Conservation (phyloP, 53 echinoderm and acorn worm genomes). For the Zoroaster sp. region DNA sequence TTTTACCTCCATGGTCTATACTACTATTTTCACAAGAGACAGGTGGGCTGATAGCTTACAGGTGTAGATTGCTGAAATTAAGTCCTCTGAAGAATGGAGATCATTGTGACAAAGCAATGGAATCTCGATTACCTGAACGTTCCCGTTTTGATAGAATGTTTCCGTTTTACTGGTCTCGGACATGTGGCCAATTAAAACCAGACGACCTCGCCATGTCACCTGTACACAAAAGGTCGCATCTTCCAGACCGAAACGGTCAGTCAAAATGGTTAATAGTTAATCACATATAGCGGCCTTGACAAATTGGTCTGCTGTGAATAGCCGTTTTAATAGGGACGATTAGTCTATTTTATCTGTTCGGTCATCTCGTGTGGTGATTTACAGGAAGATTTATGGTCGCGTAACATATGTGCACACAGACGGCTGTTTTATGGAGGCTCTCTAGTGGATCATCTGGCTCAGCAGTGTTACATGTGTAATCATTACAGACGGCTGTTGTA, state of each 20-base stretch:
- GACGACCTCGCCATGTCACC: background rate
- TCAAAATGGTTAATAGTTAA: background rate
- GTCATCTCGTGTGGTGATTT: background rate
- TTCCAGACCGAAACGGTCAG: background rate
- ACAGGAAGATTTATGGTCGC: background rate
- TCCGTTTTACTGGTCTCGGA: background rate
- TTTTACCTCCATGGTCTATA: no score
- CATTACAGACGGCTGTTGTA: no score
- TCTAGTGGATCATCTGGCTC: no score
- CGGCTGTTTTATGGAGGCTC: conserved; percentile 13
- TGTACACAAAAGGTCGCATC: background rate
- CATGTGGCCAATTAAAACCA: background rate
- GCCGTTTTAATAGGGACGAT: conserved; percentile 16
- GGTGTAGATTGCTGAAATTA: no score
- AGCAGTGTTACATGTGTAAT: no score
- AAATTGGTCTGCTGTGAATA: conserved; percentile 33
- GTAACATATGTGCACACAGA: background rate
- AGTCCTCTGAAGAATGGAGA: no score
- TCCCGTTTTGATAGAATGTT: background rate
- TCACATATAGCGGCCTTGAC: conserved; percentile 23
- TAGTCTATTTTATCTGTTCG: conserved; percentile 23
- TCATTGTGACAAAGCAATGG: no score
- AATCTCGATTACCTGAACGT: no score
- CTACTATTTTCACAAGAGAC: no score
- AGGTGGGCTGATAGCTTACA: no score